Conservation (phyloP, 2,888 invertebrate species). For the Arge pagana region DNA sequence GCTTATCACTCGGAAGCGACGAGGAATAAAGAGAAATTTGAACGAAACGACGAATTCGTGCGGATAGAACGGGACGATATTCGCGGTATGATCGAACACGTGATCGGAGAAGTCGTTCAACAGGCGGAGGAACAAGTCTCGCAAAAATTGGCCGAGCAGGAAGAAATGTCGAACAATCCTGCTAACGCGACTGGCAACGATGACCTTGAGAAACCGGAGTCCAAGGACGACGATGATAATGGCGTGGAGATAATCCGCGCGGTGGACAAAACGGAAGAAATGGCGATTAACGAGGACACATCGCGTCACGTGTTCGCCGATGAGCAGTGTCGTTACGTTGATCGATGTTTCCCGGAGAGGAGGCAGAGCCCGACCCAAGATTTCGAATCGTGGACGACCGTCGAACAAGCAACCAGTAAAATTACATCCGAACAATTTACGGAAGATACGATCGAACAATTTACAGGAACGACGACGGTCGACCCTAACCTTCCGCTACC, state of each 20-base stretch:
- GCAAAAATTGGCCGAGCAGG: too few species aligned
- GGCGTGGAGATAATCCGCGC: slow-evolving; percentile 5
- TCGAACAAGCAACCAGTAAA: slow-evolving; percentile 35
- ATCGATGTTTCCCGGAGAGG: slow-evolving; percentile 3
- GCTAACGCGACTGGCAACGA: neutral
- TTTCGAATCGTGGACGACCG: slow-evolving; percentile 41
- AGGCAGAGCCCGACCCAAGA: slow-evolving; percentile 13
- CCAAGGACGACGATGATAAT: slow-evolving; percentile 7
- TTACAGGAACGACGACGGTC: slow-evolving; percentile 5
- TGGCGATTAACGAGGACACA: neutral
- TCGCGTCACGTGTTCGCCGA: slow-evolving; percentile 6
- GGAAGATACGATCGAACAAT: slow-evolving; percentile 25
- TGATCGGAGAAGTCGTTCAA: neutral
- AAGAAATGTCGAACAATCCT: too few species aligned
- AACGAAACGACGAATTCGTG: too few species aligned
- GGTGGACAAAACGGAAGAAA: slow-evolving; percentile 10
- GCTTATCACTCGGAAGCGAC: too few species aligned
- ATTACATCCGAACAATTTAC: slow-evolving; percentile 36
- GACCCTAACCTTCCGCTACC: slow-evolving; percentile 8
- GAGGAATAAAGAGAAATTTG: too few species aligned
- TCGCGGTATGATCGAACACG: neutral
- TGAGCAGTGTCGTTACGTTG: too few species aligned
- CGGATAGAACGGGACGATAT: neutral
- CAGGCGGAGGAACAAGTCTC: neutral
- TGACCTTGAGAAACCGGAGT: neutral